phyloP scores from a whole-genome alignment of 2,888 invertebrate species.

The Platypus cylindrus region DNA sequence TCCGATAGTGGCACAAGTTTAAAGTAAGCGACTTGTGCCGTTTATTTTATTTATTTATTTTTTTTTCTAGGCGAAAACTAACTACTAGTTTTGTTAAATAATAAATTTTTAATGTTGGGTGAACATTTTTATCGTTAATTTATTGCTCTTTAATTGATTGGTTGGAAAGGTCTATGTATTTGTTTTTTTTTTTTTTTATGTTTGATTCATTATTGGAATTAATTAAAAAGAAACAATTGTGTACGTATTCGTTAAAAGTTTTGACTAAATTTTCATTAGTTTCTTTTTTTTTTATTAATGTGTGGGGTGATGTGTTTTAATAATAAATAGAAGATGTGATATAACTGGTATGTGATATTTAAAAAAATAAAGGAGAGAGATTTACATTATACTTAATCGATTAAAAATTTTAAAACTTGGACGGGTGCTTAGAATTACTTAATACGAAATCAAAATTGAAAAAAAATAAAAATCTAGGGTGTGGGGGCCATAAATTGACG shows the following conservation, averaged over 20 bases:
- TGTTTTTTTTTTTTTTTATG: background rate
- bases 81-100: constrained; percentile 32
- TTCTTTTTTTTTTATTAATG: no score
- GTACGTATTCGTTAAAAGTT: background rate
- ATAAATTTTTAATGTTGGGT: constrained; percentile 33
- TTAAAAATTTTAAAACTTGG: constrained; percentile 9
- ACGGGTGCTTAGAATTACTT: constrained; percentile 5
- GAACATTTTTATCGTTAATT: constrained; percentile 20
- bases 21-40: constrained; percentile 31
- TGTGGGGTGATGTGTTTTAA: no score
- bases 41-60: no score
- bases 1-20: constrained; percentile 33
- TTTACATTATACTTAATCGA: constrained; percentile 13
- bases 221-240: background rate
- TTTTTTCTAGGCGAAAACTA: constrained; percentile 29
- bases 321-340: constrained; percentile 13
- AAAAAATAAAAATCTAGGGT: constrained; percentile 1
- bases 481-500: constrained; percentile 13
- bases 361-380: constrained; percentile 11
- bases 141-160: constrained; percentile 11
- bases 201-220: background rate
- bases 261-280: no score
- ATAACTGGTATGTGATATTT: constrained; percentile 15
- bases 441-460: constrained; percentile 6
- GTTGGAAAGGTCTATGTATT: no score